Conservation (phyloP, 2,113 vertebrate genomes). For the Genyomyrus donnyi region DNA sequence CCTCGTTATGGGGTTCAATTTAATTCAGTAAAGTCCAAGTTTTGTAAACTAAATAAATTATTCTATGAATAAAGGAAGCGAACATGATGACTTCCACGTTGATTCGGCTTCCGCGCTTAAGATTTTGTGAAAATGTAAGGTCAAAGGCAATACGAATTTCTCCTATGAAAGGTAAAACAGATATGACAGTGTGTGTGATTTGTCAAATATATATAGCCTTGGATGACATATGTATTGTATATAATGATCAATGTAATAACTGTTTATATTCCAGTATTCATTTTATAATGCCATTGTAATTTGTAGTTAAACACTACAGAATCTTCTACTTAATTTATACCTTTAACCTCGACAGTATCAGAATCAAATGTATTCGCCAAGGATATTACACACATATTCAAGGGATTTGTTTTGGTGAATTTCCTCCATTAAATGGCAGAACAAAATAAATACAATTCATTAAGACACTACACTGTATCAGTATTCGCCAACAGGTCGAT, state of each 20-base stretch:
- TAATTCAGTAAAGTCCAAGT: neutral
- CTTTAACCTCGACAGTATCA: neutral
- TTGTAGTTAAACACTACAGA: neutral
- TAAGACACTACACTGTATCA: neutral
- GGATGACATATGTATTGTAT: neutral
- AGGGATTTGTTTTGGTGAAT: neutral
- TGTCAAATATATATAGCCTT: neutral
- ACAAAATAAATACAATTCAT: neutral
- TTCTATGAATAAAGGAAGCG: neutral
- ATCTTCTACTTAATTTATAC: neutral
- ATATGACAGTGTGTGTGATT: neutral
- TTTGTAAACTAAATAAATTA: neutral
- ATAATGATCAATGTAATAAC: neutral
- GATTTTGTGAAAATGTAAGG: slow-evolving; percentile 22
- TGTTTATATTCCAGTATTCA: neutral
- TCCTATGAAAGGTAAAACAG: slow-evolving; percentile 13
- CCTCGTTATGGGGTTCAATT: neutral
- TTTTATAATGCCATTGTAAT: neutral
- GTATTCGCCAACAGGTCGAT: neutral
- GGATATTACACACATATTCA: neutral
- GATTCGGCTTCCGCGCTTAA: slow-evolving; percentile 15
- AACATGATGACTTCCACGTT: slow-evolving; percentile 25
- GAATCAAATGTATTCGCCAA: neutral
- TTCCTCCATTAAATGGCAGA: neutral
- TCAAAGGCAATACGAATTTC: slow-evolving; percentile 14